Conservation (phyloP, 1,140 invertebrate genomes). For the Pogonus chalceus region DNA sequence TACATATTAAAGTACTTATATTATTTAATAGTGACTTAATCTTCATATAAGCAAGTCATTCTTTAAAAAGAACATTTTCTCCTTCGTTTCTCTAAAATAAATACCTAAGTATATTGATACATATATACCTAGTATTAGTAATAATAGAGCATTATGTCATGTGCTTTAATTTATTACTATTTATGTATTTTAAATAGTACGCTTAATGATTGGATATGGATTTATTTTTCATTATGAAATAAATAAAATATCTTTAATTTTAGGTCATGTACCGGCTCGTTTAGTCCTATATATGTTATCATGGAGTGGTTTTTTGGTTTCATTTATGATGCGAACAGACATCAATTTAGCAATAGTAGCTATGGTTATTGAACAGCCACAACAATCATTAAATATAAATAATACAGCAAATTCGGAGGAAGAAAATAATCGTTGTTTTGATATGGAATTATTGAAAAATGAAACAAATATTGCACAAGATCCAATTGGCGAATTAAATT, state of each 20-base stretch:
- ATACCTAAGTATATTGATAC: no score
- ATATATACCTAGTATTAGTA: no score
- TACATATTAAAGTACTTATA: no score
- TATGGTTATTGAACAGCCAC: conserved; percentile 41
- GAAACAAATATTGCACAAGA: conserved; percentile 8
- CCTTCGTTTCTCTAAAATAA: no score
- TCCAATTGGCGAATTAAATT: conserved; percentile 52
- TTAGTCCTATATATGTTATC: conserved; percentile 59
- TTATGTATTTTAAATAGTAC: no score
- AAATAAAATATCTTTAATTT: no score
- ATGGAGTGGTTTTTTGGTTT: conserved; percentile 60
- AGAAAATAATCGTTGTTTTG: conserved; percentile 6
- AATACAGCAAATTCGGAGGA: neutral
- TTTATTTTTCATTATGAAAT: no score
- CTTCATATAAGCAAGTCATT: no score
- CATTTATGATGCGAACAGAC: conserved; percentile 67
- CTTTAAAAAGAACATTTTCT: no score
- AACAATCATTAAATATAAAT: conserved; percentile 22
- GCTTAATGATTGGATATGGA: no score
- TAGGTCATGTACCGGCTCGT: conserved; percentile 45
- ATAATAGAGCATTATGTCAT: neutral
- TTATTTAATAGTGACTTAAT: no score
- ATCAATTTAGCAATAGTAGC: conserved; percentile 62
- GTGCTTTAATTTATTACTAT: neutral
- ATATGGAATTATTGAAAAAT: neutral